Base-by-base conservation (phyloP, 2,113 vertebrate genomes). In the Carettochelys insculpta region DNA sequence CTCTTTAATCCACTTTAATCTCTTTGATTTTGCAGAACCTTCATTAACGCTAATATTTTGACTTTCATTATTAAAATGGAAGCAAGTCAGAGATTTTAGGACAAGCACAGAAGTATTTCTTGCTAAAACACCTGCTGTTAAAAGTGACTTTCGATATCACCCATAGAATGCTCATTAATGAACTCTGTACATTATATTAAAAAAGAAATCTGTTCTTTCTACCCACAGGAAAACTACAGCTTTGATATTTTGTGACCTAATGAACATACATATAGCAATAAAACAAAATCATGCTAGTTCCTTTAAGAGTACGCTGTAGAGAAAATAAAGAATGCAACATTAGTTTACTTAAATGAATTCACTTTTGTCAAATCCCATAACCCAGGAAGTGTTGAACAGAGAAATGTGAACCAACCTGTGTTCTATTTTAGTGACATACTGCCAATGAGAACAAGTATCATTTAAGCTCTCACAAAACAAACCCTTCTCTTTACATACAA, bases 1-100 rank as follows among this genome's bases (percentile, higher is more conserved):
- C 81, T 87, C 43, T 75, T 94, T 94, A 89, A 93, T 88, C 73
- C 51, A 31, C 78, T 88, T 92, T 85, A 77, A 91, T 76, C 31
- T 61, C 82, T 48, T 86, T 4, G 41, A 88, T 83, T 90, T 89
- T 50, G 61, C 82, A 87, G 81, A 86, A 92, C 86, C 87, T 83
- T n/a, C 51, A 77, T 90, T 94, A 93, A 56, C 1, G 50, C 82
- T 94, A 94, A 89, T 89, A 93, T 94, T 95, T 92, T 85, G 78
- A 85, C 82, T 95, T 92, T 68, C 14, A 5, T 54, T 91, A 82
- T 87, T 88, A 41, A 41, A 51, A 12, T n/a, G 75, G 73, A 86
- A 85, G 43, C 58, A 86, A 56, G 50, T 8, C 52, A 86, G 50
- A 45, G 31, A 10, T 76, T 92, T 61, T 38, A 76, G 84, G 56